Percentiles rank a stretch among this genome's conserved stretches.
Evolutionary conservation across 1,140 invertebrate genomes (phyloP).

Genomic region (Druon quercuslanigerum): DNA sequence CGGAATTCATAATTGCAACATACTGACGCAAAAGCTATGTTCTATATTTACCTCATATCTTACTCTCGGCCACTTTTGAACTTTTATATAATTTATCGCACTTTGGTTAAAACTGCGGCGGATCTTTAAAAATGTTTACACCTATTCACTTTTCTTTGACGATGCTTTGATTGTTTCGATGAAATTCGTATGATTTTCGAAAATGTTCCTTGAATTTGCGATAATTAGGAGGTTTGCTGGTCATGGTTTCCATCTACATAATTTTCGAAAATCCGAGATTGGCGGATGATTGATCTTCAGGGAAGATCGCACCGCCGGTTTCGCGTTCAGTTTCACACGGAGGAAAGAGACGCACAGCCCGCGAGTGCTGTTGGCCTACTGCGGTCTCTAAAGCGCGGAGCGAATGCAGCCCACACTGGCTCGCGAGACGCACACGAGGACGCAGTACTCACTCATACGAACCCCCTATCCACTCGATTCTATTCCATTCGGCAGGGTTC

Average conservation of each 20-base stretch:
- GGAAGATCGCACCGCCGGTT: constrained; percentile 22
- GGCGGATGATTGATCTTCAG: too few species aligned
- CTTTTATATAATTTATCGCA: neutral
- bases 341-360: constrained; percentile 61
- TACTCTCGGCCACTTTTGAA: neutral
- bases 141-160: too few species aligned
- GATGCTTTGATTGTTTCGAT: too few species aligned
- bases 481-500: constrained; percentile 38
- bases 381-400: constrained; percentile 61
- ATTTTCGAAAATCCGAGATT: too few species aligned
- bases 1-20: constrained; percentile 48
- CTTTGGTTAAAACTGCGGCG: too few species aligned
- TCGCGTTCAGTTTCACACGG: constrained; percentile 18
- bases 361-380: constrained; percentile 73
- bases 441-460: constrained; percentile 41
- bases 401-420: constrained; percentile 37
- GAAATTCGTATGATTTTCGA: too few species aligned
- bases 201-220: too few species aligned
- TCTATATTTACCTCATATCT: constrained; percentile 8
- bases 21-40: constrained; percentile 8
- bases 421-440: constrained; percentile 40
- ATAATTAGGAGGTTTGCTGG: neutral
- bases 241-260: neutral
- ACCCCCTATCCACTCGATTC: constrained; percentile 54
- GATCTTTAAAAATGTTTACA: too few species aligned